Evolutionary conservation across 2,888 invertebrate genomes (phyloP).

Genomic region (Chironomus tentans): DNA sequence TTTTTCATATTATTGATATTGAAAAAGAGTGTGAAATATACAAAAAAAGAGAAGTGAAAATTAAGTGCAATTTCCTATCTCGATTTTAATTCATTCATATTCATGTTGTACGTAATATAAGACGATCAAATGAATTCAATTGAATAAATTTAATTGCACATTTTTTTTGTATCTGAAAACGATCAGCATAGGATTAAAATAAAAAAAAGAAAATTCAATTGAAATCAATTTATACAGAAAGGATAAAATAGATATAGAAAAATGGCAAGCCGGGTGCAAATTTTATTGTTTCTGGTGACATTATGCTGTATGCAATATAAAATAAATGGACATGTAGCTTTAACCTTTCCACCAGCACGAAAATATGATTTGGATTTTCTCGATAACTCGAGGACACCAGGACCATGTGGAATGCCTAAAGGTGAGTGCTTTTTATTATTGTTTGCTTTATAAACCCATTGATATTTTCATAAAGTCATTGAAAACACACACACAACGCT

Average conservation of each 20-base stretch:
- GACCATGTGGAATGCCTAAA: conserved; percentile 93
- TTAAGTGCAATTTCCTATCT: conserved; percentile 6
- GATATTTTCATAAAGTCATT: too few relatives aligned
- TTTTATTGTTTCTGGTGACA: not conserved
- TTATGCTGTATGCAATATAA: not conserved
- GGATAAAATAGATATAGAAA: not conserved
- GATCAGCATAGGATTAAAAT: not conserved
- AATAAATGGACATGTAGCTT: conserved; percentile 59
- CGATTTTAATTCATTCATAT: not conserved
- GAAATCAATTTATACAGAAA: not conserved
- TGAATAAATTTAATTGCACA: conserved; percentile 3
- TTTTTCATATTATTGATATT: not conserved
- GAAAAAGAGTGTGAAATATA: not conserved
- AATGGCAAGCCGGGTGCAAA: conserved; percentile 2
- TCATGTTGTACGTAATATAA: not conserved
- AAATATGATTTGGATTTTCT: conserved; percentile 85
- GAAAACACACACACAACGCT: too few relatives aligned
- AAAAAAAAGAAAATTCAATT: not conserved
- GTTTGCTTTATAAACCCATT: too few relatives aligned
- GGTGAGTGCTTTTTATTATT: conserved; percentile 48
- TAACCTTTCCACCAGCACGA: conserved; percentile 84
- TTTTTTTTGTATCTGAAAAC: not conserved
- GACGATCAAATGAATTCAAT: conserved; percentile 18
- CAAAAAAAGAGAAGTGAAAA: not conserved
- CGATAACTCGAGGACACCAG: conserved; percentile 80